Evolutionary conservation across 2,797 vertebrate species (phyloP).

Genomic region (Neoniphon sammara): DNA sequence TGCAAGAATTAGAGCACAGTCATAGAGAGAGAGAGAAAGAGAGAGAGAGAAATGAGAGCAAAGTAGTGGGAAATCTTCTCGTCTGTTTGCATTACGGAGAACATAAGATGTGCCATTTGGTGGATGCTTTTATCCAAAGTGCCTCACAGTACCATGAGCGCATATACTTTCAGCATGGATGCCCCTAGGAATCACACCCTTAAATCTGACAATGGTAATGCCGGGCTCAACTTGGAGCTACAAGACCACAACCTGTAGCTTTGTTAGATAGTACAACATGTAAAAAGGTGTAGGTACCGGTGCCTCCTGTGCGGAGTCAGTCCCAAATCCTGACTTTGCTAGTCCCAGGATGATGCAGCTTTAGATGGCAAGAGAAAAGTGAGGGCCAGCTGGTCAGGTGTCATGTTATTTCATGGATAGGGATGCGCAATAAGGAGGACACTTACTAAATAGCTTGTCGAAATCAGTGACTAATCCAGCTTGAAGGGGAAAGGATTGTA

Average conservation of each 20-base stretch:
- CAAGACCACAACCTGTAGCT: background rate
- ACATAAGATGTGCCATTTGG: constrained; percentile 37
- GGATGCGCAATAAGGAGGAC: constrained; percentile 40
- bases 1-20: constrained; percentile 25
- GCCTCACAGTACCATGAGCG: constrained; percentile 24
- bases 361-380: constrained; percentile 1
- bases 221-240: constrained; percentile 2
- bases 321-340: background rate
- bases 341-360: background rate
- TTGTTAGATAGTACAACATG: background rate
- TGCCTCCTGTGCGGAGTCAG: background rate
- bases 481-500: constrained; percentile 58
- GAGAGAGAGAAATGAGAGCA: constrained; percentile 20
- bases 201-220: constrained; percentile 32
- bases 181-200: constrained; percentile 22
- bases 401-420: constrained; percentile 54
- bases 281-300: background rate
- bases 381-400: constrained; percentile 23
- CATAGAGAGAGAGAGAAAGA: constrained; percentile 2
- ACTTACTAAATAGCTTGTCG: constrained; percentile 60
- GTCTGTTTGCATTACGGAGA: constrained; percentile 28
- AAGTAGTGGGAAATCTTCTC: constrained; percentile 26
- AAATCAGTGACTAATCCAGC: constrained; percentile 49
- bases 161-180: background rate
- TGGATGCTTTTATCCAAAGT: constrained; percentile 7